Evolutionary conservation across 64 coral and sea anemone genomes (phyloP).

Genomic region (Acropora tenuis): DNA sequence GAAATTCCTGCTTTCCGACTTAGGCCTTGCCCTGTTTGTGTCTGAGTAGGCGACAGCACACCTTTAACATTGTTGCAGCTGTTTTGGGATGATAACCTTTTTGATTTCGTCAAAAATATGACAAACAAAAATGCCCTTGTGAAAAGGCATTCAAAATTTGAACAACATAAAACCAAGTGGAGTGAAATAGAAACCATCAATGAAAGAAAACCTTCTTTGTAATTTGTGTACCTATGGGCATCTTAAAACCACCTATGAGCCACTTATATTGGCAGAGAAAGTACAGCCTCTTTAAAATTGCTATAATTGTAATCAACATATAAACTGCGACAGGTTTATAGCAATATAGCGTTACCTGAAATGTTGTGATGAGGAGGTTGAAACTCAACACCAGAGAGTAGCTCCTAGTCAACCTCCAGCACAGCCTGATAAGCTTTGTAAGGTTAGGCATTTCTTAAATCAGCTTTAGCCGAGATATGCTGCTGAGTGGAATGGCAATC

Average conservation of each 20-base stretch:
- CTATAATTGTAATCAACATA: neutral
- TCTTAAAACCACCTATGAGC: neutral
- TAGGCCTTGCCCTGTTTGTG: neutral
- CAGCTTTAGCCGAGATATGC: too few relatives aligned
- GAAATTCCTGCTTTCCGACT: neutral
- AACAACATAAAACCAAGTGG: constrained; percentile 15
- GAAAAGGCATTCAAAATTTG: constrained; percentile 16
- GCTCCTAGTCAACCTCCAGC: too few relatives aligned
- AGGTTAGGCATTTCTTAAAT: too few relatives aligned
- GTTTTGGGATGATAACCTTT: constrained; percentile 39
- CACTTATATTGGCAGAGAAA: neutral
- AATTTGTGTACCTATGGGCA: neutral
- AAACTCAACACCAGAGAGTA: too few relatives aligned
- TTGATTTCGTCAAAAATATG: constrained; percentile 17
- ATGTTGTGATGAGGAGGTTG: neutral
- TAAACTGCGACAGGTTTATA: neutral
- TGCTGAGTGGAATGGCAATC: too few relatives aligned
- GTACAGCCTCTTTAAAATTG: constrained; percentile 2
- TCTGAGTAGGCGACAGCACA: neutral
- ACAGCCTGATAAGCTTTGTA: too few relatives aligned
- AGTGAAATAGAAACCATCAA: neutral
- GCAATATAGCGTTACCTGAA: neutral
- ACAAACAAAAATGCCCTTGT: constrained; percentile 37
- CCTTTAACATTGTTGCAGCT: constrained; percentile 23
- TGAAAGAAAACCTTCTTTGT: neutral